Base-by-base conservation (phyloP, 2,113 vertebrate genomes). In the Apteryx owenii region DNA sequence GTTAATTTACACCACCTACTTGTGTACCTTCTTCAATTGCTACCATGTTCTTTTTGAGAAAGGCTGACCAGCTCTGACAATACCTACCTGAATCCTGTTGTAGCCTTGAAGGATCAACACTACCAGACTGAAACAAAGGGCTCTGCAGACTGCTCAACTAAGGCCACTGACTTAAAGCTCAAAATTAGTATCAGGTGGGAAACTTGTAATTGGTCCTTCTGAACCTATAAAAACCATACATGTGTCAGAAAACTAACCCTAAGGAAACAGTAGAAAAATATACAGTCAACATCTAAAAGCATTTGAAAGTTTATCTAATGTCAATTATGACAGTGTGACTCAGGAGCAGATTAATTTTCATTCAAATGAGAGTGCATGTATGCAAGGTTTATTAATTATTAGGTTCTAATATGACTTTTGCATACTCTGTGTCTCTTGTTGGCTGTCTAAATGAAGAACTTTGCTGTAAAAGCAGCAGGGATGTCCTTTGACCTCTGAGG, bases 381-480 rank as follows among this genome's bases (percentile, higher is more conserved):
- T 50, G 4, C 31, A 88, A 5, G 5, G 2, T 44, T 86, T 92
- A 53, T 77, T 95, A 85, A 26, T 81, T 90, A 48, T 6, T 66
- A 71, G 18, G 8, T 79, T 77, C 26, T 38, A 81, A 61, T 70
- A 77, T 75, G 79, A 62, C 10, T 81, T 94, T 68, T 66, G 12
- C 61, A 14, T 86, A n/a, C 16, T 70, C 56, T 64, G 75, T 21
- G 61, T 53, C 54, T 86, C 31, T 75, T 75, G 29, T 70, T 97
- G 79, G n/a, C 76, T 93, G 29, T 84, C 33, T 48, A 94, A 88
- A 81, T 66, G 85, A 97, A 86, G 53, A 78, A 5, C 28, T 88
- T 12, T 58, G 12, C 51, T 84, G 54, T 42, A 86, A 96, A 92
- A 94, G 46, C 20, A 68, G 16, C 23, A 92, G 71, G 21, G 28